Percentiles rank a stretch among this genome's conserved stretches.
Evolutionary conservation across 2,113 vertebrate species (phyloP).

Genomic region (Macrotus californicus): DNA sequence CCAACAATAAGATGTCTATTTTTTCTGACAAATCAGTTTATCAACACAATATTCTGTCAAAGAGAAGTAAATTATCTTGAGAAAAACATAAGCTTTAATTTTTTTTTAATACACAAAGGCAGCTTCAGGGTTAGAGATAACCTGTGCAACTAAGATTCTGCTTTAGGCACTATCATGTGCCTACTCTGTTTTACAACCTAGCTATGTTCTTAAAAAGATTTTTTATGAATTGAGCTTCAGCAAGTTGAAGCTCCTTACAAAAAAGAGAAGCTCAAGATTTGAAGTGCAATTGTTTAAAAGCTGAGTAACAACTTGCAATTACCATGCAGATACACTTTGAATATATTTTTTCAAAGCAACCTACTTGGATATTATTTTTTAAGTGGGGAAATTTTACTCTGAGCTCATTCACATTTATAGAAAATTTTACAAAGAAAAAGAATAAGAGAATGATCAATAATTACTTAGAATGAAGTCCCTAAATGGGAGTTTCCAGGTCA

Average conservation of each 20-base stretch:
- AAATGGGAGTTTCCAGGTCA: not conserved
- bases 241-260: not conserved
- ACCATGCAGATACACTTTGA: not conserved
- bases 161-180: not conserved
- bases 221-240: not conserved
- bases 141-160: not conserved
- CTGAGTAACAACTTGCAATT: not conserved
- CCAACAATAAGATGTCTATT: not conserved
- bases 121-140: not conserved
- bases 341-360: not conserved
- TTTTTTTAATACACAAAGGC: not conserved
- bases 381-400: not conserved
- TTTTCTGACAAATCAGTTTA: not conserved
- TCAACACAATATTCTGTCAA: not conserved
- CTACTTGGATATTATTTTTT: not conserved
- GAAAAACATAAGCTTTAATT: not conserved
- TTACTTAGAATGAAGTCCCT: not conserved
- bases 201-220: not conserved
- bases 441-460: not conserved
- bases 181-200: not conserved
- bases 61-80: not conserved
- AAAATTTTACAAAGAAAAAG: not conserved
- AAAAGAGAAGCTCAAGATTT: not conserved
- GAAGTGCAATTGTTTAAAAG: not conserved
- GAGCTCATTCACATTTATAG: not conserved